Base-by-base conservation (phyloP, 2,888 invertebrate genomes). In the Didymodactylos carnosus region DNA sequence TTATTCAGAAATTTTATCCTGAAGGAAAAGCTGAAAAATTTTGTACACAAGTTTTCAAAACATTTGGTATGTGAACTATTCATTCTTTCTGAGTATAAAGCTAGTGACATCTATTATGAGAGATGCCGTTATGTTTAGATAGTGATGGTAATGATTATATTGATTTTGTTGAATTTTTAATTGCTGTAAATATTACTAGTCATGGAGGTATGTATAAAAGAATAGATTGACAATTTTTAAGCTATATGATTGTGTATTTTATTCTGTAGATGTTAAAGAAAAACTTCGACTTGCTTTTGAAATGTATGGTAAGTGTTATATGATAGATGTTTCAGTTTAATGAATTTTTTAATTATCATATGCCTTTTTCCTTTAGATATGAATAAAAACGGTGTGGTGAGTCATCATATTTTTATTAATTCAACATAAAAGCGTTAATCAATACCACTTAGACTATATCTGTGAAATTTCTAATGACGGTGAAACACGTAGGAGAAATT, bases 11-110 rank as follows among this genome's bases (percentile, higher is more conserved):
- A 35, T 43, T 70, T 14, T 73, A 73, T 51, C 73, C 73, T 10
- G 70, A 70, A 51, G 73, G 70, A 13, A 73, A 70, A 70, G 70
- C 70, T 3, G 39, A 70, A 70, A 73, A 73, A 27, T 73, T 73
- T 69, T 70, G 70, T 40, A 25, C 69, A n/a, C 73, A 73, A 70
- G 51, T 73, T 70, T 73, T 73, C 40, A 49, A 70, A 70, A 70
- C 69, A 49, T 73, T 73, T 23, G 73, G 69, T 69, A 69, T 62
- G 6, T 53, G 62, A 27, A n/a, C n/a, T n/a, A n/a, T n/a, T n/a
- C n/a, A n/a, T 46, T 46, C 29, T 46, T 46, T 71, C 43, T 41
- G 27, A 71, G 46, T 46, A 71, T 71, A 43, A 46, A 46, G 46
- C 41, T 7, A 0, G 27, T 71, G 16, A 25, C 27, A 43, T 14